Percentiles rank a stretch among this genome's conserved stretches.
These are phyloP conservation scores for Nemurella pictetii DNA, from an alignment of 2,888 invertebrate species.

Conservation along the genomic window DNA sequence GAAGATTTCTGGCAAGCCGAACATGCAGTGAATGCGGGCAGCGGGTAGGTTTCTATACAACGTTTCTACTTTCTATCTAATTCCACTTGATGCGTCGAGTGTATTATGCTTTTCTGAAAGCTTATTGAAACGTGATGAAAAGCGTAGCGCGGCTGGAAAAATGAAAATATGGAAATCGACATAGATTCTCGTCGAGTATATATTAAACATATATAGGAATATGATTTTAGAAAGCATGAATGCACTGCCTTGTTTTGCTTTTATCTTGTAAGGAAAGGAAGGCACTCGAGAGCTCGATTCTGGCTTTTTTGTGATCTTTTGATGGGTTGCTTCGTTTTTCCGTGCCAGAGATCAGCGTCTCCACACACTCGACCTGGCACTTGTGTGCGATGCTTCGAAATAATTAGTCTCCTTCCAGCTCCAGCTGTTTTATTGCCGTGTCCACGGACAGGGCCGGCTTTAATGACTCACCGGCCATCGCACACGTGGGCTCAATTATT, in stretches of 20 bases:
- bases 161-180: not conserved
- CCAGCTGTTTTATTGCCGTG: not conserved
- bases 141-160: not conserved
- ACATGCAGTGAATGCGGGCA: not conserved
- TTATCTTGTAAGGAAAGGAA: not conserved
- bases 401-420: not conserved
- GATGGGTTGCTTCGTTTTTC: not conserved
- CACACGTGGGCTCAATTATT: not conserved
- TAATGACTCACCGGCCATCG: not conserved
- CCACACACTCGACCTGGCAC: not conserved
- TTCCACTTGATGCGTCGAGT: not conserved
- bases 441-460: not conserved
- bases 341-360: not conserved
- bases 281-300: not conserved
- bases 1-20: not conserved
- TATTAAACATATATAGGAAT: not conserved
- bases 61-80: not conserved
- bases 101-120: not conserved
- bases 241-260: not conserved
- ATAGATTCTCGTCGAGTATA: not conserved
- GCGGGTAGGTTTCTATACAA: not conserved
- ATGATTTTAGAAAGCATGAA: not conserved
- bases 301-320: not conserved
- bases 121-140: not conserved
- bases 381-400: not conserved